phyloP scores from a whole-genome alignment of 2,888 invertebrate genomes.

The Habrosyne pyritoides region DNA sequence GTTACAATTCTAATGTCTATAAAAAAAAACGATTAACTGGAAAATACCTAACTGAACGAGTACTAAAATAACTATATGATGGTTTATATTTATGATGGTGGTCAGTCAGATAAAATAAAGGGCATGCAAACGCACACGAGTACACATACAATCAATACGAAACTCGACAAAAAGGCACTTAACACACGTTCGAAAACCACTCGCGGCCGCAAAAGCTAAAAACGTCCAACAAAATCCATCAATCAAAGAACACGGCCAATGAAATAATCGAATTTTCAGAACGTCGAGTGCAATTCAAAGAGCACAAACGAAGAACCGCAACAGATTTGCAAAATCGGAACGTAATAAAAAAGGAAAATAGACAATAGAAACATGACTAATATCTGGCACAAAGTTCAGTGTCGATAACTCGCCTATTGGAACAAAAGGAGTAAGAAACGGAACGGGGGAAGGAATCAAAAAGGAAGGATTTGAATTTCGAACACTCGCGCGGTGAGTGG shows the following conservation, averaged over 20 bases:
- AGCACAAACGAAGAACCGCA: constrained; percentile 74
- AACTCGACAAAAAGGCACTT: constrained; percentile 58
- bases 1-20: too few species aligned
- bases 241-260: constrained; percentile 77
- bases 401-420: constrained; percentile 67
- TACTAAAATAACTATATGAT: too few species aligned
- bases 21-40: too few species aligned
- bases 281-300: constrained; percentile 77
- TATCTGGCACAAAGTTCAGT: constrained; percentile 75
- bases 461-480: constrained; percentile 40
- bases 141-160: constrained; percentile 32
- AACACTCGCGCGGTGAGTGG: constrained; percentile 34
- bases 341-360: constrained; percentile 44
- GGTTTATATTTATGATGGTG: too few species aligned
- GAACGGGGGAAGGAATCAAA: constrained; percentile 63
- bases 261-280: constrained; percentile 78
- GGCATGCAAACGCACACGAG: constrained; percentile 19
- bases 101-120: constrained; percentile 12
- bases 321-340: constrained; percentile 65
- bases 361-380: constrained; percentile 65
- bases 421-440: constrained; percentile 63
- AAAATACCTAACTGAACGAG: too few species aligned
- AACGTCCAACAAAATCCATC: constrained; percentile 66
- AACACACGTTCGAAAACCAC: constrained; percentile 62
- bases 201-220: constrained; percentile 58